Percentiles rank a stretch among this genome's conserved stretches.
These are phyloP conservation scores for Tachysurus vachellii DNA, from an alignment of 2,113 vertebrate genomes.

Conservation along the genomic window DNA sequence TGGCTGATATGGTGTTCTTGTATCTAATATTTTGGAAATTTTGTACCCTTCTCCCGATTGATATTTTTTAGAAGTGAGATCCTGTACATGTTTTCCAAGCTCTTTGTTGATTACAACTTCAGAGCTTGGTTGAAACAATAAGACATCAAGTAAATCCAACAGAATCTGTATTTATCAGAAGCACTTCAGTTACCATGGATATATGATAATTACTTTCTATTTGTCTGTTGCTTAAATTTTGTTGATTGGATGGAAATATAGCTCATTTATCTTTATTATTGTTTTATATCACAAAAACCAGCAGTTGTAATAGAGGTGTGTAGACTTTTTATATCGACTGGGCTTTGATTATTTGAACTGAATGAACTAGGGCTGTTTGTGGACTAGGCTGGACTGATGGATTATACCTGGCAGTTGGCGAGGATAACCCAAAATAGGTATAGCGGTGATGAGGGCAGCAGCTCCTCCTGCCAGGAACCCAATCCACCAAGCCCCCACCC, in stretches of 20 bases:
- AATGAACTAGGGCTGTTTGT: neutral
- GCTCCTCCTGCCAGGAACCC: conserved; percentile 87
- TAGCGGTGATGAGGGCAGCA: conserved; percentile 76
- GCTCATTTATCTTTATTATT: neutral
- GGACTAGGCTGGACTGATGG: neutral
- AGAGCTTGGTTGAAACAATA: neutral
- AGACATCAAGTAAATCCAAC: neutral
- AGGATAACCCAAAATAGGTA: conserved; percentile 91
- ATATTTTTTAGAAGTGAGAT: neutral
- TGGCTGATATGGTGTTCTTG: neutral
- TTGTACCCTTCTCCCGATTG: neutral
- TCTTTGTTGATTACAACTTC: neutral
- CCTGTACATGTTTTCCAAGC: neutral
- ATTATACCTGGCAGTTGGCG: conserved; percentile 85
- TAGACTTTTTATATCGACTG: neutral
- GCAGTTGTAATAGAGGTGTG: neutral
- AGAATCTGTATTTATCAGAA: neutral
- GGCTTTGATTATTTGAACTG: neutral
- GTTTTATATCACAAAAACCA: neutral
- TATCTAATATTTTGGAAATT: neutral
- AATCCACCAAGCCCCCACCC: conserved; percentile 97
- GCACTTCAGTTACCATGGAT: neutral
- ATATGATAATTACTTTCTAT: neutral
- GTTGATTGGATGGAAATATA: neutral
- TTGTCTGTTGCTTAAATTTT: neutral